phyloP scores from a whole-genome alignment of 2,113 vertebrate species.

The Rhynchomys soricoides region DNA sequence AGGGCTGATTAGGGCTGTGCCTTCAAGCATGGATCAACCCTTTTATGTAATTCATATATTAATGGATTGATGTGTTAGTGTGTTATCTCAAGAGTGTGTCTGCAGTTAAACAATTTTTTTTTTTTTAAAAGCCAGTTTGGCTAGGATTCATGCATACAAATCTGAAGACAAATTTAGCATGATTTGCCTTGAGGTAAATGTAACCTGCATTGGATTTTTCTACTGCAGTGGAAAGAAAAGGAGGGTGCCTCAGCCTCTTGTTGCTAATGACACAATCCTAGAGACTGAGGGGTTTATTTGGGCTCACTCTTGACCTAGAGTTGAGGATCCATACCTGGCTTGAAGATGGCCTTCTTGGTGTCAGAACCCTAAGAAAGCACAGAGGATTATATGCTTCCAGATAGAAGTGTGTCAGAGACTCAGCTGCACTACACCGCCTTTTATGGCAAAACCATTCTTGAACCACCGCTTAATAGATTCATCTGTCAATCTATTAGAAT shows the following conservation, averaged over 20 bases:
- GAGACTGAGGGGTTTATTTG: not conserved
- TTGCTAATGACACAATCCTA: not conserved
- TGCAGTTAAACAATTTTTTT: not conserved
- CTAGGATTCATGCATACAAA: not conserved
- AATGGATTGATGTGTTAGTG: not conserved
- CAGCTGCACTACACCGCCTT: not conserved
- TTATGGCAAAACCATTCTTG: not conserved
- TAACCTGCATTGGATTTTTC: not conserved
- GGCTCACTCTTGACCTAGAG: no score
- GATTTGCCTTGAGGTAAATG: not conserved
- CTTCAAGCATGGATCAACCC: not conserved
- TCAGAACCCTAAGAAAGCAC: not conserved
- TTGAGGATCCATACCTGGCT: not conserved
- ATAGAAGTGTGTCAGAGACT: not conserved
- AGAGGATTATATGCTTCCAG: not conserved
- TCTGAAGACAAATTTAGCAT: not conserved
- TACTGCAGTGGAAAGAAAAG: not conserved
- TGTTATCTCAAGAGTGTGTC: not conserved
- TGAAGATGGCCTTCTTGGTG: not conserved
- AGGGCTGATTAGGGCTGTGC: not conserved
- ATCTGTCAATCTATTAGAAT: not conserved
- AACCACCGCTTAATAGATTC: not conserved
- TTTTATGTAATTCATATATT: not conserved
- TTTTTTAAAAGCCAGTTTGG: not conserved
- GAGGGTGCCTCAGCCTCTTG: not conserved